Evolutionary conservation across 2,113 vertebrate species (phyloP), one percentile per base, ranked within the genome.

Genomic region (Centropristis striata): DNA sequence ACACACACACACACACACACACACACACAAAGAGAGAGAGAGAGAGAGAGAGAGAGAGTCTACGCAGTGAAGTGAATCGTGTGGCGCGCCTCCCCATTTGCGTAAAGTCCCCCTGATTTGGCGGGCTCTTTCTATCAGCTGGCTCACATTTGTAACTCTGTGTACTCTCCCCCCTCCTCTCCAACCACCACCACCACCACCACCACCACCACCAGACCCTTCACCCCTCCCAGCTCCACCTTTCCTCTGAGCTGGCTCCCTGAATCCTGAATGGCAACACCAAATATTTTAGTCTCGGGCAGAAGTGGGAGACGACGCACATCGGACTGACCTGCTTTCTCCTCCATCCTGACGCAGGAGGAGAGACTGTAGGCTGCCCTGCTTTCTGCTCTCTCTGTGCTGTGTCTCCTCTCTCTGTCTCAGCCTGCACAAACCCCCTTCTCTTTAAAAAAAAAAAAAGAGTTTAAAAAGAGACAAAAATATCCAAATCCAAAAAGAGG

Each of bases 261-360:
- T 92, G 47, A 83, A 82, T 87, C 86, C 32, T 71, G 76, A 94
- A 94, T 94, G 93, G 92, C 88, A 89, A 89, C 85, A 88, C 86
- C 79, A 95, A 95, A 84, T 89, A 91, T 77, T 89, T 93, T 87
- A 91, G 64, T 88, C 91, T 93, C 85, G 91, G 93, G 93, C 92
- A 88, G 90, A 90, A 90, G 89, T 93, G 92, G 93, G 93, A 94
- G 92, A 93, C 93, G 95, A 93, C 94, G 95, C 92, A 36, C 75
- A 39, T 92, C 82, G 92, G 92, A 92, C 89, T 94, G 95, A 96
- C 95, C 91, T 88, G 95, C 66, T 85, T 84, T 77, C 75, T 83
- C 84, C 75, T 83, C 84, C 72, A 49, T 78, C 85, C 87, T 83
- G 86, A 91, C 79, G 84, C 86, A 85, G 75, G 71, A 79, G 72